Evolutionary conservation across 2,113 vertebrate genomes (phyloP), one percentile per base, ranked within the genome.

Genomic region (Erythrocercus mccallii): DNA sequence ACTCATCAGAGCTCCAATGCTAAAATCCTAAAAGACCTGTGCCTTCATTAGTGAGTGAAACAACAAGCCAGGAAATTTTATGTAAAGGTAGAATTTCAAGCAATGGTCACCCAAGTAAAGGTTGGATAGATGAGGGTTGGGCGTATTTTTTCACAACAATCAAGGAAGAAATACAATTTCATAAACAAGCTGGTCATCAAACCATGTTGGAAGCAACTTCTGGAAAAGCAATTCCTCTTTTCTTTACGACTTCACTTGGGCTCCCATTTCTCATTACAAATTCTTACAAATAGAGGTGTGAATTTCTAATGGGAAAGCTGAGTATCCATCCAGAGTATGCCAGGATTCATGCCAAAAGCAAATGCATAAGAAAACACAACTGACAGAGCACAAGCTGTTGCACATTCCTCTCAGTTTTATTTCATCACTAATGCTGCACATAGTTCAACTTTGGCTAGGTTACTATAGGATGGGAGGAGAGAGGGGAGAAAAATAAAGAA

Each of bases 401-500:
- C 37, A 56, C 6, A 25, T 56, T 42, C 24, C 9, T 40, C 15
- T 35, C 2, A 0, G 16, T 74, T 79, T 90, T 69, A 47, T 69
- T 77, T 57, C n/a, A 57, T 58, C 21, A 25, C 12, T 38, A 54
- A 54, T 57, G 7, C 5, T 82, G 33, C 25, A 85, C 6, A 10
- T 60, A 79, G 60, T 47, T 92, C 48, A 64, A 5, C 10, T 92
- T 84, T 76, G 27, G 8, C 19, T 65, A 25, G 9, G 5, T 76
- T 81, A 62, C 72, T 48, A 5, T 2, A 28, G 15, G 6, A 14
- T 2, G 4, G 3, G 5, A 12, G 9, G 4, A 12, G 7, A 37
- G 1, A 1, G 0, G 5, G 4, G 3, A n/a, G 18, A n/a, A 80
- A 71, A 70, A 70, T 50, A 38, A 84, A 10, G 5, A 37, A 12